phyloP scores from a whole-genome alignment of 2,888 invertebrate genomes.

The Micropterix aruncella region DNA sequence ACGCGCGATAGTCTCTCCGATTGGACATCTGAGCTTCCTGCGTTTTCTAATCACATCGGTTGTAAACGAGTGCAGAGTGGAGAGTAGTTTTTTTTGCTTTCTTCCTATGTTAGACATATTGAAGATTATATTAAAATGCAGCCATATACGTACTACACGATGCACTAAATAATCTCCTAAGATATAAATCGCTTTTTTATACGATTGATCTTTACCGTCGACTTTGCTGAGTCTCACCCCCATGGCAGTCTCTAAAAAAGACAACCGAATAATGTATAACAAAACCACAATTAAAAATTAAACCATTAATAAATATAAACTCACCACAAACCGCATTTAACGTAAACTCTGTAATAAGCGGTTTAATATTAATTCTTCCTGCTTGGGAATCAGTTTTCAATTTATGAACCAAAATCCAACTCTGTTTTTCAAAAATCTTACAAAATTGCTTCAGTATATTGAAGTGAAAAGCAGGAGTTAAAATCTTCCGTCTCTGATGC shows the following conservation, averaged over 20 bases:
- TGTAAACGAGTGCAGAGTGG: conserved; percentile 35
- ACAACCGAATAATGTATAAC: no score
- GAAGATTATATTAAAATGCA: conserved; percentile 29
- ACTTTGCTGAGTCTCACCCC: conserved; percentile 30
- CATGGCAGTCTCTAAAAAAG: conserved; percentile 32
- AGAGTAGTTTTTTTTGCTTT: conserved; percentile 24
- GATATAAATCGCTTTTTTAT: conserved; percentile 26
- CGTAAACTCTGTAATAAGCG: conserved; percentile 32
- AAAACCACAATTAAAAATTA: no score
- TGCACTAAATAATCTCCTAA: conserved; percentile 14
- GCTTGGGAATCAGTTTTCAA: conserved; percentile 15
- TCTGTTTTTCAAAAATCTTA: conserved; percentile 21
- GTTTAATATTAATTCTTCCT: conserved; percentile 25
- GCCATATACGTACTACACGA: conserved; percentile 29
- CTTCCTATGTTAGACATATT: conserved; percentile 21
- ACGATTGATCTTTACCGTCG: conserved; percentile 22
- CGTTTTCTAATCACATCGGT: conserved; percentile 32
- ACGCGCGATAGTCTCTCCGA: conserved; percentile 4
- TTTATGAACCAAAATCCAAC: conserved; percentile 16
- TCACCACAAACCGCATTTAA: conserved; percentile 39
- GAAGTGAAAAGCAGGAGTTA: conserved; percentile 34
- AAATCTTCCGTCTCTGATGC: conserved; percentile 25
- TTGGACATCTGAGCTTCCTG: conserved; percentile 6
- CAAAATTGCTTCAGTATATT: conserved; percentile 25
- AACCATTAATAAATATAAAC: no score